Conservation (phyloP, 2,113 vertebrate species). For the Tachysurus fulvidraco region DNA sequence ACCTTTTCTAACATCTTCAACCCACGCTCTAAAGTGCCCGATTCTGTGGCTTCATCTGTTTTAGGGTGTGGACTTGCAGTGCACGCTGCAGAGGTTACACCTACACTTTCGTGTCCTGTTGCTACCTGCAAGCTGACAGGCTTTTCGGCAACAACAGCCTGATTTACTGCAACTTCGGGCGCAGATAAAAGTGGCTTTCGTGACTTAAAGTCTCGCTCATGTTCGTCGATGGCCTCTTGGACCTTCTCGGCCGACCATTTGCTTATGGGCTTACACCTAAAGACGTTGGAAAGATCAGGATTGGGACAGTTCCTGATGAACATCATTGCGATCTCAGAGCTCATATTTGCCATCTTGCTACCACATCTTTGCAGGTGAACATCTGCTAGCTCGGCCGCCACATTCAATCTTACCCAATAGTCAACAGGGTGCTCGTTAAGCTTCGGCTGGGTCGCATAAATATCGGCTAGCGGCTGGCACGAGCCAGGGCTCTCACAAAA, state of each 20-base stretch:
- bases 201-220: constrained; percentile 1
- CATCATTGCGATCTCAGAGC: constrained; percentile 23
- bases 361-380: background rate
- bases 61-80: too few relatives aligned
- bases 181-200: too few relatives aligned
- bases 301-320: background rate
- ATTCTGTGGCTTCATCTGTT: too few relatives aligned
- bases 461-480: background rate
- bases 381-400: background rate
- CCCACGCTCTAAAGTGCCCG: too few relatives aligned
- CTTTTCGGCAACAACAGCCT: too few relatives aligned
- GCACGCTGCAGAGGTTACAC: too few relatives aligned
- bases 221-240: background rate
- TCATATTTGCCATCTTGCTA: background rate
- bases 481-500: background rate
- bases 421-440: background rate
- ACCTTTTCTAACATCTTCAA: too few relatives aligned
- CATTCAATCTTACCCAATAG: background rate
- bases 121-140: too few relatives aligned
- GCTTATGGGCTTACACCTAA: constrained; percentile 14
- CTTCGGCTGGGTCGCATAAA: background rate
- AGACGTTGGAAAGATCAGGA: background rate
- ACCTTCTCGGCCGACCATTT: background rate
- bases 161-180: too few relatives aligned
- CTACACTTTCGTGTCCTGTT: too few relatives aligned